Evolutionary conservation across 92 coral and sea anemone species (phyloP), one percentile per base, ranked within the genome.

Genomic region (Porites divaricata): DNA sequence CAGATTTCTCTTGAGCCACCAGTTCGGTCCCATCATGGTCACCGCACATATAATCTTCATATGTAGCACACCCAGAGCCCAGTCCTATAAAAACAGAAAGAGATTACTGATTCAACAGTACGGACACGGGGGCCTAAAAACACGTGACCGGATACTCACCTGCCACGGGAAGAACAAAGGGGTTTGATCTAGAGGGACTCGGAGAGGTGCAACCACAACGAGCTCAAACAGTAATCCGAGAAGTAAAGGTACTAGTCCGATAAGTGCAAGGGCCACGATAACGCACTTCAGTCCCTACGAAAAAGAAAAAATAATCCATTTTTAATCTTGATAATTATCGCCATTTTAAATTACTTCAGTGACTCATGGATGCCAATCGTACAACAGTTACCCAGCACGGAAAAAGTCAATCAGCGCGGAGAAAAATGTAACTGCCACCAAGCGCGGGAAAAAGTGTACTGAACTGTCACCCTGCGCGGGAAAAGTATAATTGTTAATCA

Each of bases 11-110:
- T 95, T 97, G 67, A 97, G 91, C 99, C 99, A 97, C 99, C 99
- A 97, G 83, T 97, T 95, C 20, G 99, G 99, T 16, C 99, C 98
- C 99, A 97, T 97, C 99, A 97, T 97, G 17, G 99, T 93, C 75
- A 97, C 94, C 50, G 99, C 99, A 78, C 99, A 97, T 72, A 97
- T 97, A 82, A 97, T 97, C 87, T 97, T 97, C 93, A 95, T 95
- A 72, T 97, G 99, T 6, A 97, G 93, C 79, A 97, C 98, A 62
- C 99, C 99, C 61, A 97, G 80, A 8, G 99, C 98, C 99, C 99
- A 97, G 83, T 95, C 99, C 99, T 97, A 67, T 5, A 13, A 23
- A 71, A 28, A 58, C 58, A 82, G 50, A 50, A 16, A 66, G 16
- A 63, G 66, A 52, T 9, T 16, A 16, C 23, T 69, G 85, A 57